Evolutionary conservation across 2,797 vertebrate species (phyloP).

Genomic region (Uromys caudimaculatus): DNA sequence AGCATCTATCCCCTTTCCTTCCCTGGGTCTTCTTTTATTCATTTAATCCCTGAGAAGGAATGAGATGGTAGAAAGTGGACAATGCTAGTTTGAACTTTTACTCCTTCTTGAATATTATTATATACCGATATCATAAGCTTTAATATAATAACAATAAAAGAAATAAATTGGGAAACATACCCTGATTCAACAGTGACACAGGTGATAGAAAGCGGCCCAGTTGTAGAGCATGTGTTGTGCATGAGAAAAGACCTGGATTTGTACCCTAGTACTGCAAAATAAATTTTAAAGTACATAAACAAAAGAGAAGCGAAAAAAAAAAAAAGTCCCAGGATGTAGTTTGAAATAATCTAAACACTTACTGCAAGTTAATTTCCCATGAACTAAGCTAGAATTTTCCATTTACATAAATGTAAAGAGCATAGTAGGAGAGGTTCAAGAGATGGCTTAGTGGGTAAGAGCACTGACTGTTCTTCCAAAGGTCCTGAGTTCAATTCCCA

Average conservation of each 20-base stretch:
- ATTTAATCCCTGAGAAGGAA: conserved; percentile 16
- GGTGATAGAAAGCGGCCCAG: neutral
- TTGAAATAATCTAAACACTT: conserved; percentile 15
- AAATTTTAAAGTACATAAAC: neutral
- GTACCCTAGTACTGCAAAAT: neutral
- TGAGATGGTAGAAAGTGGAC: neutral
- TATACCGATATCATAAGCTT: neutral
- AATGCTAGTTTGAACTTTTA: neutral
- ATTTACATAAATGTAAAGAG: neutral
- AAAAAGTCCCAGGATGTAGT: neutral
- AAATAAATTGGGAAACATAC: neutral
- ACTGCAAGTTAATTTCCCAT: neutral
- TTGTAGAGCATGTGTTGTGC: neutral
- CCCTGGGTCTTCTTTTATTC: neutral
- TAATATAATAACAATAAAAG: neutral
- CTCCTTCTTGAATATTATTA: neutral
- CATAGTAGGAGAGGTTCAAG: neutral
- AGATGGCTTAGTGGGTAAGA: neutral
- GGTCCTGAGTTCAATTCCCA: neutral
- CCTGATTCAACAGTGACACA: neutral
- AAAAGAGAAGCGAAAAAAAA: neutral
- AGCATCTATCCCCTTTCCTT: neutral
- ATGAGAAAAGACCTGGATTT: neutral
- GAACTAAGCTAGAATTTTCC: conserved; percentile 27
- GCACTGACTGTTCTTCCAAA: neutral